These are phyloP conservation scores for rat (Rattus norvegicus) DNA, from an alignment of 2,113 vertebrate species.

Conservation along the genomic window DNA sequence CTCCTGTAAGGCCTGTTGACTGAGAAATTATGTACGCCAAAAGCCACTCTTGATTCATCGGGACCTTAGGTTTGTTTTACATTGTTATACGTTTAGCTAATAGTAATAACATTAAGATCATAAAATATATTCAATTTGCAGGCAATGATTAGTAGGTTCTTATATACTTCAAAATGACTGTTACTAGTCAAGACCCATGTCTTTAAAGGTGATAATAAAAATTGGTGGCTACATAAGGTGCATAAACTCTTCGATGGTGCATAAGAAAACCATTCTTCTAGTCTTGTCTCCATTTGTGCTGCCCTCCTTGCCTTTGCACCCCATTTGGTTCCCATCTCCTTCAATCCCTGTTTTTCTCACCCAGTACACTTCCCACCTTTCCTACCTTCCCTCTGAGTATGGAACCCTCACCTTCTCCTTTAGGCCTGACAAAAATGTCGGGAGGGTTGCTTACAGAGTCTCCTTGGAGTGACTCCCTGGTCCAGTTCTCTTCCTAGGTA, in stretches of 20 bases:
- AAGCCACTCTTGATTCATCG: slow-evolving; percentile 41
- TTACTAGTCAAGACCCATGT: background rate
- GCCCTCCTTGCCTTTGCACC: background rate
- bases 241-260: background rate
- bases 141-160: background rate
- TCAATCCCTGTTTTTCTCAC: background rate
- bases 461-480: background rate
- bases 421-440: background rate
- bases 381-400: background rate
- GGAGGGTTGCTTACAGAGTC: background rate
- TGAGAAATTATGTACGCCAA: slow-evolving; percentile 25
- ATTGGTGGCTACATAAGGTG: background rate
- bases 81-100: background rate
- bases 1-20: background rate
- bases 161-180: background rate
- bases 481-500: background rate
- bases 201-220: background rate
- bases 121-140: background rate
- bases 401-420: background rate
- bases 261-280: background rate
- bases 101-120: background rate
- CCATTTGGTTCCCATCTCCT: background rate
- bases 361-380: background rate
- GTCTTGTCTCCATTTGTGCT: background rate
- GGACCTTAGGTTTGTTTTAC: slow-evolving; percentile 29